These are phyloP conservation scores for Cacoxenus indagator DNA, from an alignment of 2,888 invertebrate genomes.

Conservation along the genomic window DNA sequence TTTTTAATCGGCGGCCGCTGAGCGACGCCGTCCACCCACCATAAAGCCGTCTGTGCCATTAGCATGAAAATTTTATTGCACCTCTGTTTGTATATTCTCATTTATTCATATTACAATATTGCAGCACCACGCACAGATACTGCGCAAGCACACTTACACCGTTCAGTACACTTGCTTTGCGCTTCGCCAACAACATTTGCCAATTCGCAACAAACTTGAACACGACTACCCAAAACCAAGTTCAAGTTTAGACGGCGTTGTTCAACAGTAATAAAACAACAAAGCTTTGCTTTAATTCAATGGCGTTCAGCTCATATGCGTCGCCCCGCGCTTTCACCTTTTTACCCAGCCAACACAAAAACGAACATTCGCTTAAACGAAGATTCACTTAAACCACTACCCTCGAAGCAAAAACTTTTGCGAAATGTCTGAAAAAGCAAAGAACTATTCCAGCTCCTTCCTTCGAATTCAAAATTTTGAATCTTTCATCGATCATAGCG, in stretches of 20 bases:
- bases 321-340: too few relatives aligned
- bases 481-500: too few relatives aligned
- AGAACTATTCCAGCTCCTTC: too few relatives aligned
- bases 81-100: constrained; percentile 49
- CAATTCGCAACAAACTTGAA: not conserved
- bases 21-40: not conserved
- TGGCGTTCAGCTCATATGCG: too few relatives aligned
- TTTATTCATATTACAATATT: constrained; percentile 33
- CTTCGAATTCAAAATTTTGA: too few relatives aligned
- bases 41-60: constrained; percentile 43
- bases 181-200: not conserved
- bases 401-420: too few relatives aligned
- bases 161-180: not conserved
- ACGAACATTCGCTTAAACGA: too few relatives aligned
- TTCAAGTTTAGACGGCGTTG: not conserved
- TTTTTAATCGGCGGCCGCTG: too few relatives aligned
- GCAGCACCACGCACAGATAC: too few relatives aligned
- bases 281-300: not conserved
- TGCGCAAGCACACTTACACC: not conserved
- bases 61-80: constrained; percentile 65
- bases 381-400: too few relatives aligned
- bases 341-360: too few relatives aligned
- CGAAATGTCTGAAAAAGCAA: too few relatives aligned
- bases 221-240: not conserved
- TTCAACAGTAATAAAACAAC: not conserved